Conservation (phyloP, 2,888 invertebrate genomes). For the Parascotia fuliginaria region DNA sequence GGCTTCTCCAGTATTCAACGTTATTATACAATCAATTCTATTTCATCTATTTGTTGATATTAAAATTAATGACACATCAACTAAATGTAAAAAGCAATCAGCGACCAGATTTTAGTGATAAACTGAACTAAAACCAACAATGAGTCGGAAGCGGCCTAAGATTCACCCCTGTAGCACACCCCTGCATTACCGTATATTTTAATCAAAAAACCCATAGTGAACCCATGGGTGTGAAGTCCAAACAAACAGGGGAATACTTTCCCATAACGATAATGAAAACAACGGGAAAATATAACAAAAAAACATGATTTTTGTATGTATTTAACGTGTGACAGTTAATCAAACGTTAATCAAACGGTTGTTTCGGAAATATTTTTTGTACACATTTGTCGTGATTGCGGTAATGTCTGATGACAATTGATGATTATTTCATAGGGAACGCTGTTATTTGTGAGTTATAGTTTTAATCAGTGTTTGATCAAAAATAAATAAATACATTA, state of each 20-base stretch:
- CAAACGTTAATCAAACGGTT: constrained; percentile 73
- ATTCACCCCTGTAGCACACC: constrained; percentile 78
- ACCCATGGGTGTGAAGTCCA: constrained; percentile 81
- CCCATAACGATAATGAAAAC: constrained; percentile 83
- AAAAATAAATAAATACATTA: too few species aligned
- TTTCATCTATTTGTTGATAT: constrained; percentile 1
- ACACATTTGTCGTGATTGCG: constrained; percentile 67
- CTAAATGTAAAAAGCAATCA: constrained; percentile 39
- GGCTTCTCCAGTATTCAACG: background rate
- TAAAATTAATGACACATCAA: constrained; percentile 17
- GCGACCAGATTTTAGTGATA: constrained; percentile 42
- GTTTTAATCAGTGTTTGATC: too few species aligned
- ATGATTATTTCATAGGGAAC: constrained; percentile 61
- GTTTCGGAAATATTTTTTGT: constrained; percentile 71
- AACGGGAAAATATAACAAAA: constrained; percentile 69
- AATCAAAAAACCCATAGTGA: constrained; percentile 80
- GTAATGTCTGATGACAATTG: constrained; percentile 60
- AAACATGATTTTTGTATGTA: constrained; percentile 64
- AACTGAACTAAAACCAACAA: constrained; percentile 50
- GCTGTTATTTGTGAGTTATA: constrained; percentile 20
- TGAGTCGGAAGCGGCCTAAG: constrained; percentile 64
- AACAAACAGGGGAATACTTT: constrained; percentile 78
- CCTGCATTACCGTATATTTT: constrained; percentile 73
- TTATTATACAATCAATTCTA: background rate
- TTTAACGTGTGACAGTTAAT: constrained; percentile 67